Evolutionary conservation across 2,888 invertebrate genomes (phyloP), one percentile per base, ranked within the genome.

Genomic region (Nipponacmea schrenckii): DNA sequence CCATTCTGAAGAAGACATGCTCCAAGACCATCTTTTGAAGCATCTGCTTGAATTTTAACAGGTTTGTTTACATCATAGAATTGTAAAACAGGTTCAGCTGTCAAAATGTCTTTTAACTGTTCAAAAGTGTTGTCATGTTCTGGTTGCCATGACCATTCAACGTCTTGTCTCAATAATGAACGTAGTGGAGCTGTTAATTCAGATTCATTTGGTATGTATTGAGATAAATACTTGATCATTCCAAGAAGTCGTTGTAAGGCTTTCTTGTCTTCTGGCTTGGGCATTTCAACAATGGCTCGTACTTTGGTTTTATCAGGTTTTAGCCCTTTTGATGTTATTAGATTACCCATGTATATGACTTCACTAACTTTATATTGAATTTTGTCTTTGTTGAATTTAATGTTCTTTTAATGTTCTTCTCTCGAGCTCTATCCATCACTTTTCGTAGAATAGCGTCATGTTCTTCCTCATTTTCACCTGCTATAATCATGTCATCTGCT

Each of bases 171-270:
- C 5, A 31, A 31, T 31, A 31, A 31, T 3, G 31, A 31, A 31
- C 31, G 31, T 31, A 31, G 31, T 31, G 31, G 31, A 31, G n/a
- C n/a, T n/a, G n/a, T n/a, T n/a, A n/a, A n/a, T n/a, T n/a, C n/a
- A n/a, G n/a, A n/a, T n/a, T n/a, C 31, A 44, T 70, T 69, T 27
- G 73, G 77, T n/a, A 76, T 26, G 45, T 75, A 75, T 64, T 72
- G 74, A 5, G 73, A 72, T n/a, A 78, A 48, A 56, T 76, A 78
- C 17, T 71, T 73, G 1, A 76, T 56, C 5, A 72, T 70, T 17
- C 74, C 73, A n/a, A 73, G 62, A n/a, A 70, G 64, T 26, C 70
- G 14, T 17, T 72, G 68, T 4, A 73, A 63, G 5, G 65, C 68
- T 69, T 69, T 71, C 27, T 71, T 71, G 66, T 69, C 69, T 2